Base-by-base conservation (phyloP, 2,888 invertebrate species). In the Mactromeris polynyma region DNA sequence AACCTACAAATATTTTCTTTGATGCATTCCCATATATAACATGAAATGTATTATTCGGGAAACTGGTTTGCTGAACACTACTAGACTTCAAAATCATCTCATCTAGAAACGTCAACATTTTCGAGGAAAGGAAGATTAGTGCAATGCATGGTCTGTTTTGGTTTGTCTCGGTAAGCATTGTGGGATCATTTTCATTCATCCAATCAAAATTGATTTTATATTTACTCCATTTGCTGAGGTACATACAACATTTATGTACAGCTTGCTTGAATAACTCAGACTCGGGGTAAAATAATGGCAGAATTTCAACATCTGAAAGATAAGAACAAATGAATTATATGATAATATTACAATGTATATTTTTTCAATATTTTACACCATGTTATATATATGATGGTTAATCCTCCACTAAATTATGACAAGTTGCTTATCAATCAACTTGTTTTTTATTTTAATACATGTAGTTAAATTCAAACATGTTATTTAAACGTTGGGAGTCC, bases 251-350 rank as follows among this genome's bases (percentile, higher is more conserved):
- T 14, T 77, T 14, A 2, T 78, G 14, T 11, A 84, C 84, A 38
- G 84, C 84, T 14, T 14, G n/a, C 7, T 40, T 78, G 26, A 51
- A 77, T 9, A 1, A 1, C 11, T 78, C 84, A 2, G 84, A 84
- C 54, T 84, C 84, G 21, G 77, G 51, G 36, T 54, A 84, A 38
- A 46, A 78, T n/a, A 84, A 6, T 14, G 84, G 84, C 46, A 78
- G n/a, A 31, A 84, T 21, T 51, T 51, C 38, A 19, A 38, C 6
- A 9, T 38, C 84, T 84, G 84, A 38, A 78, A 78, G 36, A 77
- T 9, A 77, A 19, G 42, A 38, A 26, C 11, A 64, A 79, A 21
- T n/a, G 26, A 46, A 46, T 14, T 46, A 40, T 11, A 40, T 40
- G 40, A n/a, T n/a, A n/a, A n/a, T n/a, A n/a, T n/a, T n/a, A n/a